Evolutionary conservation across 2,113 vertebrate genomes (phyloP), one percentile per base, ranked within the genome.

Genomic region (Orientallactaga bullata): DNA sequence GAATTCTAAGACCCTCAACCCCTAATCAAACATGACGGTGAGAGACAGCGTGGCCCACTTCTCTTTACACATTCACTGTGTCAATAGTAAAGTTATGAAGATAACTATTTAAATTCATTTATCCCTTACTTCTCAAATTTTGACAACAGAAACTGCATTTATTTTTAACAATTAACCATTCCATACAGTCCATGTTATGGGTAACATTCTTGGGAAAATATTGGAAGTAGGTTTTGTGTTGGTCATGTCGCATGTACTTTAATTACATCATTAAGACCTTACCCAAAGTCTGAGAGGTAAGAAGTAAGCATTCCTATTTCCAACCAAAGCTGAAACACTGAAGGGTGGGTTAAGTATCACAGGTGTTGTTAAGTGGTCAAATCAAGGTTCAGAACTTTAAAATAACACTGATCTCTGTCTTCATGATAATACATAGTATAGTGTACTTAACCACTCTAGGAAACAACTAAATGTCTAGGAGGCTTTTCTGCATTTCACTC

Each of bases 221-320:
- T 28, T 69, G 20, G 79, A 92, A 74, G 10, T 18, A 79, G 58
- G 24, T 68, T 95, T 93, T 82, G 32, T 88, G 76, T 79, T 90
- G 85, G 90, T 80, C 21, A 65, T 39, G 20, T 51, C 83, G 26
- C 12, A 79, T 1, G 1, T 69, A 72, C 87, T 61, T 93, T 90
- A 91, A 89, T 87, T 69, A 95, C 80, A 37, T 84, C 30, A 76
- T 20, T 88, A 84, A 86, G 80, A 93, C 63, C 63, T 32, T 93
- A 91, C 18, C 80, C 37, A 85, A 85, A 92, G 94, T 90, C 47
- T 91, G 23, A 91, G 55, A 93, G 55, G 17, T 76, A 93, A 91
- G 42, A 91, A 65, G 55, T 42, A 90, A 51, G 90, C 37, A 68
- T 72, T 16, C 8, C 39, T 80, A 94, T 73, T 90, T 85, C 26